phyloP scores from a whole-genome alignment of 2,113 vertebrate genomes.

The Garra rufa region DNA sequence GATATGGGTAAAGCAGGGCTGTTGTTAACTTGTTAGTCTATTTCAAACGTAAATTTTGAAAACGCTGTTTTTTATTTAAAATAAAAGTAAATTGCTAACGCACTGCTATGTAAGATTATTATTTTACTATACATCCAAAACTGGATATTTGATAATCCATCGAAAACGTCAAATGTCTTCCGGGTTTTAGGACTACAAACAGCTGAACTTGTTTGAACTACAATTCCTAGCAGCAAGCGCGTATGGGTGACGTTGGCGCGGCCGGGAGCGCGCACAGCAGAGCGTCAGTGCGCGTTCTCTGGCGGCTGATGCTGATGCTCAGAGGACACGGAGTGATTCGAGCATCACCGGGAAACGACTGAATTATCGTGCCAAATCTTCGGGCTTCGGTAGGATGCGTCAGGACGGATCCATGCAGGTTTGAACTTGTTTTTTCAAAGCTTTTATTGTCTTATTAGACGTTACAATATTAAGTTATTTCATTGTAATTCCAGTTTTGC shows the following conservation, averaged over 20 bases:
- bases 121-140: background rate
- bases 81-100: background rate
- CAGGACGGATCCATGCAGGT: constrained; percentile 60
- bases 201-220: background rate
- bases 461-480: background rate
- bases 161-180: background rate
- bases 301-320: constrained; percentile 43
- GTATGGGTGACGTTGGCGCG: background rate
- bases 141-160: background rate
- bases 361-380: constrained; percentile 4
- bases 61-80: no score
- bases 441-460: background rate
- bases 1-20: background rate
- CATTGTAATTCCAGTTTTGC: background rate
- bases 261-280: constrained; percentile 13
- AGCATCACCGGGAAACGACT: constrained; percentile 35
- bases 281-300: constrained; percentile 32
- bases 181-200: background rate
- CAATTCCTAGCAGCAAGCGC: background rate
- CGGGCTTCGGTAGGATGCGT: constrained; percentile 38
- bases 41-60: background rate
- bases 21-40: background rate
- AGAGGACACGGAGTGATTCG: constrained; percentile 43
- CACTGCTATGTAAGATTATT: background rate
- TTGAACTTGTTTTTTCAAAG: background rate